Base-by-base conservation (phyloP, 1,140 invertebrate species). In the Hylaeus volcanicus region DNA sequence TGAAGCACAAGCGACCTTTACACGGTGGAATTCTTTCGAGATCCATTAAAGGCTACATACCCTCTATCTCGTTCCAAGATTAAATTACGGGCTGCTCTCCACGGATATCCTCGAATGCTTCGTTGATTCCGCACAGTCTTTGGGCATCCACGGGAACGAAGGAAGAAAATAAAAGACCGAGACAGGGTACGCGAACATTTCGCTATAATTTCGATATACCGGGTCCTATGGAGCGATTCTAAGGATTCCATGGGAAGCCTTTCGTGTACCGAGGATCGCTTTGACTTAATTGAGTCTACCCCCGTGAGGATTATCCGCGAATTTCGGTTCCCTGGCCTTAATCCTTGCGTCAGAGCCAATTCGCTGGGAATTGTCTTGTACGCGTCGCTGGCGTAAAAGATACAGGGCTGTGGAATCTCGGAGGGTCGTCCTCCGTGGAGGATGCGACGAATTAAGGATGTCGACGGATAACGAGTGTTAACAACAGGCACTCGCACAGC, bases 271-370 rank as follows among this genome's bases (percentile, higher is more conserved):
- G 63, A 51, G 70, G 64, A 51, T 70, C 43, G 48, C 39, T 69
- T 70, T 53, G 65, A 85, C 84, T 86, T 85, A 86, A 86, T 86
- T 86, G 84, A 75, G 79, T 82, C 61, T 41, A 39, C 61, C 55
- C 39, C 3, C 63, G 8, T 43, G 41, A 55, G 79, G 83, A 86
- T 86, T 86, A 85, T 86, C 74, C 63, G 53, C 37, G 51, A 75
- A 45, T 82, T 82, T 82, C 61, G 79, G 71, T 79, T 74, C 56
- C 64, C 55, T 48, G 51, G 72, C 43, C 65, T 75, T 86, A 82
- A 85, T 86, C 83, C 74, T 60, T 60, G 60, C 71, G 73, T 85
- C 78, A 74, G 69, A 82, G 83, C 61, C 74, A 75, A 79, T 82
- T 84, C 69, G 26, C 64, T 55, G 15, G 37, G n/a, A 5, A 39